Conservation (phyloP, 53 echinoderm and acorn worm species). For the Holothuria leucospilota region DNA sequence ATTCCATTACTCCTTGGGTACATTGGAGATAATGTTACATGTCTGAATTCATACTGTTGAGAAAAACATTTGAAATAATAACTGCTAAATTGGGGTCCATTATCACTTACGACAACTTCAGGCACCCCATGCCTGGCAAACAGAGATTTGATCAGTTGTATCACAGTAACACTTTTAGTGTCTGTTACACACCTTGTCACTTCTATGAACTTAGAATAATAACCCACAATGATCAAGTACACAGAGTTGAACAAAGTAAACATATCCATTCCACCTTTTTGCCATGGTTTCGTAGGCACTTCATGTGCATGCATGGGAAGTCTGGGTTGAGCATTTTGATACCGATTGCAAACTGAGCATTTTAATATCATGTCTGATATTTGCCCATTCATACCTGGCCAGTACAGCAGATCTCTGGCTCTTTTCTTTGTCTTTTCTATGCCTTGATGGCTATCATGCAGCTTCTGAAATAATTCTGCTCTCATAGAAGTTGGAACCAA, state of each 20-base stretch:
- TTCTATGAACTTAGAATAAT: conserved; percentile 64
- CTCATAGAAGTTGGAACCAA: conserved; percentile 45
- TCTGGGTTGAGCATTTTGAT: not conserved
- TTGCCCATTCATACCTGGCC: conserved; percentile 55
- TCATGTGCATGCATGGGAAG: conserved; percentile 38
- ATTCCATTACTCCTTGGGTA: conserved; percentile 70
- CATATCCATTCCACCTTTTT: conserved; percentile 63
- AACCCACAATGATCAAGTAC: conserved; percentile 56
- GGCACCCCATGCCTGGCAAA: conserved; percentile 64
- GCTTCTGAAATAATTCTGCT: not conserved
- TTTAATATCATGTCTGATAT: conserved; percentile 38
- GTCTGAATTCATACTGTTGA: conserved; percentile 33
- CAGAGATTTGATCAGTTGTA: conserved; percentile 54
- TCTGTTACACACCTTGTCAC: conserved; percentile 33
- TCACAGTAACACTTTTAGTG: conserved; percentile 49
- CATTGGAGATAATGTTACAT: conserved; percentile 54
- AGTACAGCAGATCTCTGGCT: conserved; percentile 50
- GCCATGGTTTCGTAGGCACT: conserved; percentile 56
- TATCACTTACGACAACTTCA: conserved; percentile 23
- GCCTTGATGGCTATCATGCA: conserved; percentile 67
- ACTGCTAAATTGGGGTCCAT: conserved; percentile 24
- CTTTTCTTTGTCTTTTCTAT: conserved; percentile 54
- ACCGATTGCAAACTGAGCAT: conserved; percentile 44
- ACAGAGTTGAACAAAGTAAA: conserved; percentile 48
- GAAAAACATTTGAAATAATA: conserved; percentile 32